Percentiles rank a stretch among this genome's conserved stretches.
These are phyloP conservation scores for Disparrhopalites patrizii DNA, from an alignment of 2,888 invertebrate species.

Conservation along the genomic window DNA sequence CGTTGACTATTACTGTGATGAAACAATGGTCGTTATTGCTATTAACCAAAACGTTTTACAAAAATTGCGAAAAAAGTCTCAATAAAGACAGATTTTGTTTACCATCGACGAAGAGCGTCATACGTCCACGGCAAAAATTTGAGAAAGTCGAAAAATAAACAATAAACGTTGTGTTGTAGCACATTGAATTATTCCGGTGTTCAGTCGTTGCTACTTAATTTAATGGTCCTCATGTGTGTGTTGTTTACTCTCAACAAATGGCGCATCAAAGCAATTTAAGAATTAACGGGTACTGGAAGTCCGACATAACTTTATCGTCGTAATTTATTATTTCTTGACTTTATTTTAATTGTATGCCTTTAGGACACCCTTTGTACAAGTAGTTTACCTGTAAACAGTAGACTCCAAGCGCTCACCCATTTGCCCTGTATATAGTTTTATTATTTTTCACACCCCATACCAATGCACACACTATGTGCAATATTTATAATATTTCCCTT, in stretches of 20 bases:
- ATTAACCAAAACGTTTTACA: no score
- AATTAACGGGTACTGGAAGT: not conserved
- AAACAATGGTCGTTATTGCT: not conserved
- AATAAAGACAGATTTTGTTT: not conserved
- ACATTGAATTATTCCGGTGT: constrained; percentile 25
- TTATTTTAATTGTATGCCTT: not conserved
- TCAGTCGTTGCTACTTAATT: constrained; percentile 22
- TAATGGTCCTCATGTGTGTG: constrained; percentile 5
- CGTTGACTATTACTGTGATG: not conserved
- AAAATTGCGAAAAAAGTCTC: not conserved
- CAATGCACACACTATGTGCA: no score
- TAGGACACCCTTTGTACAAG: not conserved
- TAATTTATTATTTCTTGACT: no score
- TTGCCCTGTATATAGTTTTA: no score
- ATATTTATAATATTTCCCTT: no score
- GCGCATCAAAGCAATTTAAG: not conserved
- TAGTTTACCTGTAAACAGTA: not conserved
- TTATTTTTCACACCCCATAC: no score
- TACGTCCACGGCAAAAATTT: not conserved
- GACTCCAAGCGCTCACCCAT: no score
- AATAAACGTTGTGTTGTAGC: constrained; percentile 13
- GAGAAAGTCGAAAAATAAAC: constrained; percentile 12
- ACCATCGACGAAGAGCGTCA: not conserved
- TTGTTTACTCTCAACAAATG: constrained; percentile 1
- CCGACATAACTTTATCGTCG: no score